These are phyloP conservation scores for Gryllus bimaculatus DNA, from an alignment of 1,140 invertebrate species.

Conservation along the genomic window DNA sequence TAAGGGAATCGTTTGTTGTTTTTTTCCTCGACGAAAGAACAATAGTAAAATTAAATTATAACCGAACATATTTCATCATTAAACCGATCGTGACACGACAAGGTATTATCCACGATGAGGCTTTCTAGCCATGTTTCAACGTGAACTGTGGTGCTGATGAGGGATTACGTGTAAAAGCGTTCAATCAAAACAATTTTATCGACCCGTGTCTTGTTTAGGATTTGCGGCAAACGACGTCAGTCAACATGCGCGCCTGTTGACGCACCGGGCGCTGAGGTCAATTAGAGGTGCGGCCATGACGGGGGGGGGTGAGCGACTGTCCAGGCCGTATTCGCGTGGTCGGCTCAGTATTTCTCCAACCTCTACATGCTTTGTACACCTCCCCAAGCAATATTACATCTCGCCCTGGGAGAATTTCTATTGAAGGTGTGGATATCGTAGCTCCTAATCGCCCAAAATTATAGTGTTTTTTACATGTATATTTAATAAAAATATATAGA, in stretches of 20 bases:
- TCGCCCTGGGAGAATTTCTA: too few species aligned
- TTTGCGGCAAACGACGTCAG: not conserved
- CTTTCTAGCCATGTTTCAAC: not conserved
- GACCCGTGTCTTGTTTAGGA: not conserved
- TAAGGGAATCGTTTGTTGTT: not conserved
- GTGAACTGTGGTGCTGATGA: not conserved
- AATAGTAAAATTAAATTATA: not conserved
- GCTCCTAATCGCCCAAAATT: not conserved
- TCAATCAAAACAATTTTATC: slow-evolving; percentile 6
- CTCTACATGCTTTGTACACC: not conserved
- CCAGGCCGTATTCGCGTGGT: not conserved
- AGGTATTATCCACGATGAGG: not conserved
- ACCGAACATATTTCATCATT: not conserved
- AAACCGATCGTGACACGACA: not conserved
- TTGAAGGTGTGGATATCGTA: not conserved
- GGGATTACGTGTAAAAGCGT: not conserved
- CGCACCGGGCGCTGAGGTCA: not conserved
- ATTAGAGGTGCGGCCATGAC: not conserved
- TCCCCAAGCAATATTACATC: not conserved
- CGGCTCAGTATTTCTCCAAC: not conserved
- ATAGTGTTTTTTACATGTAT: too few species aligned
- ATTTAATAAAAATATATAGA: too few species aligned
- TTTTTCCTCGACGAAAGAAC: not conserved
- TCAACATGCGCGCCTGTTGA: not conserved
- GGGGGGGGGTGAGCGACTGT: not conserved